phyloP scores from a whole-genome alignment of 92 coral and sea anemone genomes.

The Blastomussa wellsi region DNA sequence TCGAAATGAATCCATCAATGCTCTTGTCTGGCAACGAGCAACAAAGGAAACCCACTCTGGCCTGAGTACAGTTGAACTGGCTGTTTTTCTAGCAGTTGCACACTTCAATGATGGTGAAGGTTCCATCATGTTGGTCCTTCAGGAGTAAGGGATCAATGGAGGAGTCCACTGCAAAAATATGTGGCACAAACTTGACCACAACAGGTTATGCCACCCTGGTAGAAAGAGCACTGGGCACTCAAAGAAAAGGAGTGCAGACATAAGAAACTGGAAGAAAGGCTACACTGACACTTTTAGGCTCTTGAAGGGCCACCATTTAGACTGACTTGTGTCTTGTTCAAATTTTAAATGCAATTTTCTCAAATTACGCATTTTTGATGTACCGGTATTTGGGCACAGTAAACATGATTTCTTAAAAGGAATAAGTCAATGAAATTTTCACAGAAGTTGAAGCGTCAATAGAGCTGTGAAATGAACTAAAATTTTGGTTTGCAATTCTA shows the following conservation, averaged over 20 bases:
- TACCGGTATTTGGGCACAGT: slow-evolving; percentile 21
- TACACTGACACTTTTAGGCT: slow-evolving; percentile 25
- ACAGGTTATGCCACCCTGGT: slow-evolving; percentile 11
- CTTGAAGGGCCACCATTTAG: slow-evolving; percentile 17
- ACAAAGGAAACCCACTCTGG: slow-evolving; percentile 66
- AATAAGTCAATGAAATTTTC: slow-evolving; percentile 28
- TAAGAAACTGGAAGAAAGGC: slow-evolving; percentile 28
- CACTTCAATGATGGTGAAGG: slow-evolving; percentile 13
- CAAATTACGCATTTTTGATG: slow-evolving; percentile 8
- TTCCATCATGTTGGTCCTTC: not conserved
- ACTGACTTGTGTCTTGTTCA: not conserved
- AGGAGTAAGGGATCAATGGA: not conserved
- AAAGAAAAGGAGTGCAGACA: slow-evolving; percentile 4
- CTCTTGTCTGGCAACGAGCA: slow-evolving; percentile 69
- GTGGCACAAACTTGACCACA: slow-evolving; percentile 12
- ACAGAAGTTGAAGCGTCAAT: slow-evolving; percentile 30
- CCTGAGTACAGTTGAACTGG: no score
- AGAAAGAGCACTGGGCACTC: slow-evolving; percentile 27
- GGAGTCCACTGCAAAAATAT: slow-evolving; percentile 7
- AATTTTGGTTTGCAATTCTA: slow-evolving; percentile 11
- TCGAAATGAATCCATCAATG: slow-evolving; percentile 71
- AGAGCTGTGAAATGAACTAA: slow-evolving; percentile 42
- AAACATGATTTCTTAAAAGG: slow-evolving; percentile 27
- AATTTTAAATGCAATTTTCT: slow-evolving; percentile 12
- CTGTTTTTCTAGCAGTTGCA: not conserved